Conservation (phyloP, 2,797 vertebrate genomes). For the Pseudomugil gertrudae region DNA sequence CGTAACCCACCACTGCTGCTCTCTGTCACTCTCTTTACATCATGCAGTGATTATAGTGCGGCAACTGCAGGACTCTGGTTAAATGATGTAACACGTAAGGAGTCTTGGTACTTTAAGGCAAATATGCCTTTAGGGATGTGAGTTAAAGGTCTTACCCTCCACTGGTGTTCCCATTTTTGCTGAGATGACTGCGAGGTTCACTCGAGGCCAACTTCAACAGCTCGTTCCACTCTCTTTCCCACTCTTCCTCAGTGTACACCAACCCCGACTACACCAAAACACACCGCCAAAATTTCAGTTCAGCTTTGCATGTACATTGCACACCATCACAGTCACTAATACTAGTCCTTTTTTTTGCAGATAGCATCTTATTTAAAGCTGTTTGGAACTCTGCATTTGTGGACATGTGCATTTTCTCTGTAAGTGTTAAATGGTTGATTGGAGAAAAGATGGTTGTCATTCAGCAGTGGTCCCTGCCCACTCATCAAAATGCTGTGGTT, state of each 20-base stretch:
- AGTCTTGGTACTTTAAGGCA: slow-evolving; percentile 1
- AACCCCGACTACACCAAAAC: slow-evolving; percentile 88
- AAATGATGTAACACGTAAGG: not conserved
- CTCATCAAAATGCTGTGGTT: slow-evolving; percentile 14
- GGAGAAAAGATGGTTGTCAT: slow-evolving; percentile 13
- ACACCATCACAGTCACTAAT: slow-evolving; percentile 46
- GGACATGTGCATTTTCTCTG: not conserved
- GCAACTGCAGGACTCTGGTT: not conserved
- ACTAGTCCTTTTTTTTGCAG: slow-evolving; percentile 25
- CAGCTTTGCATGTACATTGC: slow-evolving; percentile 25
- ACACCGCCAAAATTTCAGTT: slow-evolving; percentile 28
- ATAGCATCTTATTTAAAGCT: slow-evolving; percentile 8
- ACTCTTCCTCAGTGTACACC: slow-evolving; percentile 97
- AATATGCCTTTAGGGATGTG: not conserved
- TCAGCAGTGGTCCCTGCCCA: slow-evolving; percentile 16
- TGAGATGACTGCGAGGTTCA: slow-evolving; percentile 93
- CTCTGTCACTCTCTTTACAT: not conserved
- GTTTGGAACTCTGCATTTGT: not conserved
- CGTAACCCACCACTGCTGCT: not conserved
- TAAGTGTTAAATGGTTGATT: not conserved
- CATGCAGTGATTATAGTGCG: not conserved
- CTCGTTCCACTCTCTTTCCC: slow-evolving; percentile 98
- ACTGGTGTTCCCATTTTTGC: slow-evolving; percentile 91
- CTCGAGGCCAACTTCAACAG: slow-evolving; percentile 97
- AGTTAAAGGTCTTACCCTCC: slow-evolving; percentile 86